Base-by-base conservation (phyloP, 2,888 invertebrate species). In the Yponomeuta plumbellus region DNA sequence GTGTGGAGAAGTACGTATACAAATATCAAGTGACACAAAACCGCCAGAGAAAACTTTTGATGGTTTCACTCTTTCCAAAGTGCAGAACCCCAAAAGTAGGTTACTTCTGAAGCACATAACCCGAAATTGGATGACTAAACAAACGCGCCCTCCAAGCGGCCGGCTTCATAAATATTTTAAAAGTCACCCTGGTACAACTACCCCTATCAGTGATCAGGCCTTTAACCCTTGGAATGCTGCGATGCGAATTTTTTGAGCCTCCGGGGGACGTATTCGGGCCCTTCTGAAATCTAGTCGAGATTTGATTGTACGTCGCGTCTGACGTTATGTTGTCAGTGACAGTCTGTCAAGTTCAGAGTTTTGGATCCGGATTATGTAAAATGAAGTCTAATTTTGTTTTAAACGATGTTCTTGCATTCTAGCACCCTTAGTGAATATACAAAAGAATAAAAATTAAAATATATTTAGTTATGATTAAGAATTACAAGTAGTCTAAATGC, bases 161-260 rank as follows among this genome's bases (percentile, higher is more conserved):
- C 75, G 76, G 80, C 80, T 83, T 88, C 88, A 86, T 91, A 91
- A 91, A 90, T 91, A 91, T 89, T 90, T 89, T 86, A 91, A 91
- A 86, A 87, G 78, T 80, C 80, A 78, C 79, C 79, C 74, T 73
- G 21, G 34, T 71, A 73, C 73, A 78, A 85, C 81, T 86, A 86
- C 84, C 83, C 81, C 78, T 85, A 87, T 86, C 86, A 77, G 77
- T 85, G 85, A 86, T 84, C 85, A 84, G 79, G 34, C 66, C 61
- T 66, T 86, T 86, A 86, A 86, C 87, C 88, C 87, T 77, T 75
- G 76, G 81, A 81, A 80, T 77, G 69, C 74, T 75, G 76, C 74
- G 56, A 59, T 76, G 83, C 79, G 78, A 80, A 59, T 22, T 65
- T 82, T 84, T 79, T 75, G 74, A 75, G 70, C 73, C 76, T 77